Evolutionary conservation across 2,797 vertebrate species (phyloP).

Genomic region (Girardinus metallicus): DNA sequence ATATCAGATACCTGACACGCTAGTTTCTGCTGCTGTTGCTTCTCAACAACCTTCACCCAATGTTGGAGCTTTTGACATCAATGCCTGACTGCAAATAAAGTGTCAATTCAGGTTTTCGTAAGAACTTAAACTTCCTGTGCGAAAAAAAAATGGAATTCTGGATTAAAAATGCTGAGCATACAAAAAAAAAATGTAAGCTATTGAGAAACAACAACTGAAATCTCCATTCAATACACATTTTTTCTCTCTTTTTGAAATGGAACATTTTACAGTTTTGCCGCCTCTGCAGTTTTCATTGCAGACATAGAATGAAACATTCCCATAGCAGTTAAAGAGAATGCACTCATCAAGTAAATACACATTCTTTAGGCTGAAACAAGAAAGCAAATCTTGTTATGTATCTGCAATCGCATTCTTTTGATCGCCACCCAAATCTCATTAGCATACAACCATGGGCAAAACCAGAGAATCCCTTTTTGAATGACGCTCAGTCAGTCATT

Average conservation of each 20-base stretch:
- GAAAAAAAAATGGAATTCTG: not conserved
- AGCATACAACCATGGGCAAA: not conserved
- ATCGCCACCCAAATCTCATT: not conserved
- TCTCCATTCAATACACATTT: not conserved
- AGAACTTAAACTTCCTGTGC: not conserved
- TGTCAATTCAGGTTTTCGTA: not conserved
- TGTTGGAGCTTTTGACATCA: not conserved
- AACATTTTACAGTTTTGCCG: not conserved
- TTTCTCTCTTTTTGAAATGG: not conserved
- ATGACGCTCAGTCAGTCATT: not conserved
- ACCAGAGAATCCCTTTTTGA: not conserved
- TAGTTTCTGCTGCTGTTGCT: not conserved
- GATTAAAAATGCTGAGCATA: not conserved
- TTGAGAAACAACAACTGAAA: not conserved
- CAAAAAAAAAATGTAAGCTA: not conserved
- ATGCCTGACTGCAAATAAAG: not conserved
- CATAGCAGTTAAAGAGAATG: not conserved
- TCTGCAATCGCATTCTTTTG: conserved; percentile 5
- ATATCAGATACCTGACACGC: not conserved
- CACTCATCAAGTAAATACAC: not conserved
- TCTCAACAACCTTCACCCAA: not conserved
- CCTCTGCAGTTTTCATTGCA: not conserved
- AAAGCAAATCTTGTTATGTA: conserved; percentile 3
- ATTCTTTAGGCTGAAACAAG: not conserved
- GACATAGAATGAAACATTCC: not conserved